These are phyloP conservation scores for Zingel zingel DNA, from an alignment of 2,113 vertebrate genomes.

Conservation along the genomic window DNA sequence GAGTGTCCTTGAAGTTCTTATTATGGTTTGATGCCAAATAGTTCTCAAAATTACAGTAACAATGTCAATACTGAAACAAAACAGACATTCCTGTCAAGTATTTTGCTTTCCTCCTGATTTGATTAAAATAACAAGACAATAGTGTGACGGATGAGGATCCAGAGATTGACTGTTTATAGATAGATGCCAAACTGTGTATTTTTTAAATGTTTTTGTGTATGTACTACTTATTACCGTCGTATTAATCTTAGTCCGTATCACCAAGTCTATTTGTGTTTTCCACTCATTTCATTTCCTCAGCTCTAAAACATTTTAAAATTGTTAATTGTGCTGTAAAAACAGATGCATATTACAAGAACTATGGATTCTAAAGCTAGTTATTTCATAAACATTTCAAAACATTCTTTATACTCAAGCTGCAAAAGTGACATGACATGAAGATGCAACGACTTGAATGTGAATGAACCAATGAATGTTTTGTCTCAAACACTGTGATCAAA, in stretches of 20 bases:
- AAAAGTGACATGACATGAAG: constrained; percentile 11
- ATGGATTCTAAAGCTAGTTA: not conserved
- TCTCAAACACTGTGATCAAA: constrained; percentile 7
- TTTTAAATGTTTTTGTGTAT: not conserved
- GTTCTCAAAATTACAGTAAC: constrained; percentile 1
- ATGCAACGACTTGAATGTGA: not conserved
- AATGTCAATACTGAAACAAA: not conserved
- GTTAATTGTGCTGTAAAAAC: not conserved
- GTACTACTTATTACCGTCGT: not conserved
- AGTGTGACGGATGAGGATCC: constrained; percentile 10
- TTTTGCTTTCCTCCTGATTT: constrained; percentile 10
- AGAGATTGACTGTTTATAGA: not conserved
- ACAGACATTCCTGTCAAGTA: not conserved
- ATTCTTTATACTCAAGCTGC: not conserved
- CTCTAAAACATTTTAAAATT: not conserved
- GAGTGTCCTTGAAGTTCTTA: not conserved
- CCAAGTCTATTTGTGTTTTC: constrained; percentile 12
- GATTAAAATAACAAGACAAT: not conserved
- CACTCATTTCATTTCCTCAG: not conserved
- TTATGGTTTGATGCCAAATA: not conserved
- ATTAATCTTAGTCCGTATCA: constrained; percentile 3
- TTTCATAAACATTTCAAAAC: not conserved
- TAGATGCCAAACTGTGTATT: not conserved
- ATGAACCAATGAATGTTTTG: not conserved
- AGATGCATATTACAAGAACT: not conserved